Evolutionary conservation across 2,888 invertebrate genomes (phyloP).

Genomic region (Lithosia quadra): DNA sequence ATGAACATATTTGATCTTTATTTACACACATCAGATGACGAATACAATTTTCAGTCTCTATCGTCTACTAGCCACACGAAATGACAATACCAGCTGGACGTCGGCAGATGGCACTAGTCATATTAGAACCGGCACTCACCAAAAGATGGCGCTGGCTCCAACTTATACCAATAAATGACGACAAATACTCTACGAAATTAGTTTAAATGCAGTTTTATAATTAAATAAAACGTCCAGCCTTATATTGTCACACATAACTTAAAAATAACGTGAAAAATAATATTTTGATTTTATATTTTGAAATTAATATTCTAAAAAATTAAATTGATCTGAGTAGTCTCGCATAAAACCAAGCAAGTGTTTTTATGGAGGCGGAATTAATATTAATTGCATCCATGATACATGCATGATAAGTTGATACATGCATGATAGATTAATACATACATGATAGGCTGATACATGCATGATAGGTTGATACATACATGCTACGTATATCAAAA

Average conservation of each 20-base stretch:
- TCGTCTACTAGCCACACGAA: conserved; percentile 55
- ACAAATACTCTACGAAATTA: neutral
- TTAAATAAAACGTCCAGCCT: conserved; percentile 20
- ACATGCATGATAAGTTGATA: neutral
- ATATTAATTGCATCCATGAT: no score
- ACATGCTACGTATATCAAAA: conserved; percentile 10
- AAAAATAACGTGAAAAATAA: conserved; percentile 23
- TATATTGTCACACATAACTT: conserved; percentile 27
- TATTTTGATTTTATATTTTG: no score
- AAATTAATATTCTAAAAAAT: no score
- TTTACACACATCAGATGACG: conserved; percentile 65
- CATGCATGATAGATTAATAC: no score
- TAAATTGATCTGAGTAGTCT: no score
- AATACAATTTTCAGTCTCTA: conserved; percentile 66
- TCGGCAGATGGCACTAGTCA: conserved; percentile 21
- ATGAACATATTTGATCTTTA: conserved; percentile 69
- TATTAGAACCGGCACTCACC: neutral
- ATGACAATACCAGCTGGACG: conserved; percentile 34
- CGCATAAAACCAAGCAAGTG: neutral
- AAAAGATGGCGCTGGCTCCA: conserved; percentile 36
- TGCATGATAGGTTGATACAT: no score
- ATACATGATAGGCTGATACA: no score
- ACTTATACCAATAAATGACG: neutral
- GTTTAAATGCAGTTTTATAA: conserved; percentile 10
- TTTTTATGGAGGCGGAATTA: no score